Evolutionary conservation across 2,888 invertebrate genomes (phyloP), one percentile per base, ranked within the genome.

Genomic region (Pediacus dermestoides): DNA sequence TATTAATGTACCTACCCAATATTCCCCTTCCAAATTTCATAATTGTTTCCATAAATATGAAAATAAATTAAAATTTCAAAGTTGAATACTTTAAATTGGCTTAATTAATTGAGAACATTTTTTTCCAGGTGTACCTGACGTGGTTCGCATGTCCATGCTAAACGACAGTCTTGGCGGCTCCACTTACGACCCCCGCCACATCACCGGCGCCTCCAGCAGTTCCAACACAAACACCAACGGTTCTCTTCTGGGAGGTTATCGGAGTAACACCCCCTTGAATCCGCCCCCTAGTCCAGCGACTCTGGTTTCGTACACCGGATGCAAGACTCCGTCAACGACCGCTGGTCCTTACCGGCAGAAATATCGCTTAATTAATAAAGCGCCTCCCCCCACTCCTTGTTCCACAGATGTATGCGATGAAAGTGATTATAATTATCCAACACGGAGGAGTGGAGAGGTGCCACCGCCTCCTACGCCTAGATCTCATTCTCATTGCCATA

Each of bases 371-470:
- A 85, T 85, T 45, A 84, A 82, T 70, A 86, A 87, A 66, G 88
- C 90, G 0, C 93, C 93, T 4, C 94, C 93, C 14, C 93, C 93
- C 7, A 94, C 94, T 12, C 94, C 94, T 1, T 94, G 92, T 63
- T 90, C 90, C 50, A 93, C 94, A 18, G 94, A 94, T 54, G 88
- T 93, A 50, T 93, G 91, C 58, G 89, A 91, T 66, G 90, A 90
- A 67, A 88, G 88, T 13, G 90, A 90, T 59, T 82, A 81, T 39
- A 82, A 81, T 61, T 82, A 81, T 55, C 78, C 80, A 7, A 72
- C 75, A 23, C 49, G 60, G 32, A 48, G 82, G 43, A 74, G 76
- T 52, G 84, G 84, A 48, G 81, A 83, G 10, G 81, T 81, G 68
- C 85, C 86, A 50, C 87, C 80, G 41, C 88, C 82, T 41, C 88